Base-by-base conservation (phyloP, 2,113 vertebrate species). In the Athene cunicularia region DNA sequence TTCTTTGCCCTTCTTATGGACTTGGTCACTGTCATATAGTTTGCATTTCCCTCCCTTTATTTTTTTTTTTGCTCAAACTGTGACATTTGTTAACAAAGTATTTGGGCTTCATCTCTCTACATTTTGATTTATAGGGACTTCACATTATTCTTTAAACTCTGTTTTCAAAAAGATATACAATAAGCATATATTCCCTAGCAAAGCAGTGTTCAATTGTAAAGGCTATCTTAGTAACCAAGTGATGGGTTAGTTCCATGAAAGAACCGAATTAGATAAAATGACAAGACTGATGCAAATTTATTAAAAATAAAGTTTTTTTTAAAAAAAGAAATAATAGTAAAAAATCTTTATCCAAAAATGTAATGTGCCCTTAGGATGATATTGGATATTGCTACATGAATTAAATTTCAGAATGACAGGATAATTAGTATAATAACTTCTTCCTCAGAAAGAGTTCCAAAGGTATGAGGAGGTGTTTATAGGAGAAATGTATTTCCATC, bases 351-450 rank as follows among this genome's bases (percentile, higher is more conserved):
- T 93, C 59, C 55, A 73, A 91, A 84, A 89, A 91, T 56, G 74
- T 63, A 43, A 89, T 64, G 7, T 95, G n/a, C 60, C 76, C 47
- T 88, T 88, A 91, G 80, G 94, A 79, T 72, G 28, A 90, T 84
- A 74, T 58, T 92, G 49, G 45, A 47, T 94, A 95, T 88, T 95
- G 37, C 16, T 85, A 82, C 64, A 60, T 47, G 33, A 94, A 93
- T 96, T 95, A 95, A 87, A 91, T 94, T 97, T 97, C 53, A 63
- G 93, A 86, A 70, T 90, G 91, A 95, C 79, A 88, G 72, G 62
- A 72, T 94, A 96, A 92, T 94, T 96, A 87, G 88, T 89, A 43
- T 80, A 86, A 74, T 91, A 97, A 77, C 32, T 88, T 28, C n/a
- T 83, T 85, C 55, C 74, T 94, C 76, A 91, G 92, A 94, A 95